phyloP scores from a whole-genome alignment of 2,888 invertebrate species.

The Lagria hirta region DNA sequence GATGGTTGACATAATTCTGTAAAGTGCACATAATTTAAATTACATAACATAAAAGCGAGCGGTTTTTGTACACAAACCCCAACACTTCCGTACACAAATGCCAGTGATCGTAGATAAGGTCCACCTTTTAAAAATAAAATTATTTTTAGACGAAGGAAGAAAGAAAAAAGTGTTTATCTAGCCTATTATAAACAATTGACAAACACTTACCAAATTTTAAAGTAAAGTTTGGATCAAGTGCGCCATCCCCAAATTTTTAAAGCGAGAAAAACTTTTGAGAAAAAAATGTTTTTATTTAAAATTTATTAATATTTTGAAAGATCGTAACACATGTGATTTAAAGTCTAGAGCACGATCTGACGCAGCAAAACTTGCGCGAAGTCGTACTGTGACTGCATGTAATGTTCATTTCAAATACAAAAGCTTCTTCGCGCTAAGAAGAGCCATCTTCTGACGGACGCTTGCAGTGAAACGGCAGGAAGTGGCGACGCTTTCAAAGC shows the following conservation, averaged over 20 bases:
- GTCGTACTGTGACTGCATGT: slow-evolving; percentile 26
- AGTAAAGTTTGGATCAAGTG: slow-evolving; percentile 2
- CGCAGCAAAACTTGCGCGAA: slow-evolving; percentile 20
- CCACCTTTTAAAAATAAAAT: slow-evolving; percentile 13
- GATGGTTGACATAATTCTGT: slow-evolving; percentile 9
- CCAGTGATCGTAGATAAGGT: too few relatives aligned
- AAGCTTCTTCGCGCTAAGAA: slow-evolving; percentile 21
- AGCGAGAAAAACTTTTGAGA: slow-evolving; percentile 1
- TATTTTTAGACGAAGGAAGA: too few relatives aligned
- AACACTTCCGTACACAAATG: slow-evolving; percentile 7
- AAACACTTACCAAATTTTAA: slow-evolving; percentile 15
- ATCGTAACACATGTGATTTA: slow-evolving; percentile 24
- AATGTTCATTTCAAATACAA: slow-evolving; percentile 20
- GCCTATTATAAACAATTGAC: slow-evolving; percentile 3
- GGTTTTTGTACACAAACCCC: slow-evolving; percentile 10
- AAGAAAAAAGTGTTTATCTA: too few relatives aligned
- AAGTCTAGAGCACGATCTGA: slow-evolving; percentile 24
- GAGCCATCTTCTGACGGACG: slow-evolving; percentile 21
- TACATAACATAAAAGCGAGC: slow-evolving; percentile 14
- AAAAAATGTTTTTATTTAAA: too few relatives aligned
- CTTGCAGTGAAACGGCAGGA: slow-evolving; percentile 6
- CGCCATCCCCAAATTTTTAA: slow-evolving; percentile 3
- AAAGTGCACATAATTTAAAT: slow-evolving; percentile 17
- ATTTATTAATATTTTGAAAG: too few relatives aligned
- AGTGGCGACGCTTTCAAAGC: slow-evolving; percentile 21